phyloP scores from a whole-genome alignment of 1,140 invertebrate genomes.

The Sarcophaga bullata region DNA sequence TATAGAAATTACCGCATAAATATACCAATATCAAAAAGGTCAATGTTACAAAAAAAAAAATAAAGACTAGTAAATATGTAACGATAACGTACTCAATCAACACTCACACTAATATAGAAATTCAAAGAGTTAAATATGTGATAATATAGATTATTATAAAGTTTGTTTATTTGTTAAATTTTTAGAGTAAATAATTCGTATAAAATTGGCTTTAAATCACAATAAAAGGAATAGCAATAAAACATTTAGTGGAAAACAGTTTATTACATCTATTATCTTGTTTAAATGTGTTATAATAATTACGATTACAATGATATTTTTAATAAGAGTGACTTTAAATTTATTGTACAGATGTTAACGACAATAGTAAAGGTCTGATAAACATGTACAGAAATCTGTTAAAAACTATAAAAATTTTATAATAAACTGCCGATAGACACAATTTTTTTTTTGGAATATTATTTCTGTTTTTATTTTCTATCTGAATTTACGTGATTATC shows the following conservation, averaged over 20 bases:
- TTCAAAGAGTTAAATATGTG: too few species aligned
- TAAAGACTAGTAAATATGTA: too few species aligned
- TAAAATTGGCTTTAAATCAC: not conserved
- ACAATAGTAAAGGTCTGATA: not conserved
- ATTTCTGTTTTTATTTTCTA: too few species aligned
- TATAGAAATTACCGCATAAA: not conserved
- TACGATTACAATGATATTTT: conserved; percentile 2
- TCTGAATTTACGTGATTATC: too few species aligned
- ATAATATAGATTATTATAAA: not conserved
- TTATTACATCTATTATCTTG: not conserved
- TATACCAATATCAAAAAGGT: not conserved
- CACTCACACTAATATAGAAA: too few species aligned
- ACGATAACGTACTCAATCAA: too few species aligned
- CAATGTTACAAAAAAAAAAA: not conserved
- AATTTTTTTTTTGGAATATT: too few species aligned
- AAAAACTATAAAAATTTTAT: not conserved
- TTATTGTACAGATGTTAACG: not conserved
- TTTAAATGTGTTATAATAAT: conserved; percentile 13
- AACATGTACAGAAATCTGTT: not conserved
- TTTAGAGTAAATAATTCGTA: not conserved
- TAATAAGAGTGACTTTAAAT: conserved; percentile 50
- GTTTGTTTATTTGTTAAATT: conserved; percentile 3
- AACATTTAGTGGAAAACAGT: not conserved
- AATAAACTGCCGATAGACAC: not conserved
- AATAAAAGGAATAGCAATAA: not conserved